Evolutionary conservation across 2,888 invertebrate genomes (phyloP).

Genomic region (Apamea crenata): DNA sequence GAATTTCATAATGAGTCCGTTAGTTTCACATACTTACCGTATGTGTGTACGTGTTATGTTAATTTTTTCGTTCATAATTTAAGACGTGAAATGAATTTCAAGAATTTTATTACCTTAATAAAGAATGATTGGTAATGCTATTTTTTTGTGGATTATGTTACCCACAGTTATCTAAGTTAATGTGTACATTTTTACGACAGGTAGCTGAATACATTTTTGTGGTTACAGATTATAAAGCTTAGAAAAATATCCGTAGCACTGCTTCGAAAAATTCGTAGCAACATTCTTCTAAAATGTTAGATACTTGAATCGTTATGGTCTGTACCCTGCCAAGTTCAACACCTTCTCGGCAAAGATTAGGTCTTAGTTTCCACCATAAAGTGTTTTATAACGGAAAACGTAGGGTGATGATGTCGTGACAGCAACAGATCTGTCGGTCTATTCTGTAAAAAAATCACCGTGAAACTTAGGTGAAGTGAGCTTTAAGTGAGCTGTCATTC

Average conservation of each 20-base stretch:
- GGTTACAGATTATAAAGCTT: not conserved
- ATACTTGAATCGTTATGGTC: not conserved
- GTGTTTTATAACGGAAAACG: not conserved
- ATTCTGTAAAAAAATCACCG: no score
- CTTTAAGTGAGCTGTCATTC: no score
- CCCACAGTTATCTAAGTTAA: not conserved
- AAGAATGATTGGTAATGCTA: not conserved
- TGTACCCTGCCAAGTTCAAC: not conserved
- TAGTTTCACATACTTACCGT: slow-evolving; percentile 32
- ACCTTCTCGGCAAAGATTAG: not conserved
- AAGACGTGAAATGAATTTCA: slow-evolving; percentile 4
- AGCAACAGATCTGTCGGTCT: not conserved
- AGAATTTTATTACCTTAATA: not conserved
- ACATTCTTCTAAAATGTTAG: not conserved
- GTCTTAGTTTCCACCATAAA: not conserved
- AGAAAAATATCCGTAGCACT: not conserved
- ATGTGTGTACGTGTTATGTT: slow-evolving; percentile 31
- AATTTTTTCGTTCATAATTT: slow-evolving; percentile 30
- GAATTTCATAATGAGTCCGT: slow-evolving; percentile 54
- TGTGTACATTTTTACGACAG: not conserved
- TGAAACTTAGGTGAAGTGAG: no score
- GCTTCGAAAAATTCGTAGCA: slow-evolving; percentile 1
- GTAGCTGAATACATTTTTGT: not conserved
- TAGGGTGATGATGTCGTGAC: no score
- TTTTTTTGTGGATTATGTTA: not conserved